phyloP scores from a whole-genome alignment of 2,113 vertebrate species.

The Caranx ignobilis region DNA sequence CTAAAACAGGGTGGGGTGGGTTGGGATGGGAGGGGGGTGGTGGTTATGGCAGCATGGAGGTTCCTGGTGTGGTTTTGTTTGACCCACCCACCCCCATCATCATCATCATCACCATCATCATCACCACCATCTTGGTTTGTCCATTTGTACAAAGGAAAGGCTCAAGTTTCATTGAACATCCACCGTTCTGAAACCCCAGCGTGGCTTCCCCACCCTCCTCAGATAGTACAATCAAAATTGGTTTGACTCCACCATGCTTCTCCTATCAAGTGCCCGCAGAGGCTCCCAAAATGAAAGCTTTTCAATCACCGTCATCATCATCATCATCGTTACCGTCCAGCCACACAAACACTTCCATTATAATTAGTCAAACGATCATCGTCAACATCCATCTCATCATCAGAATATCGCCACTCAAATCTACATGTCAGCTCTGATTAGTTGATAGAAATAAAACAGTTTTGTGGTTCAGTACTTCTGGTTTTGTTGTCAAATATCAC shows the following conservation, averaged over 20 bases:
- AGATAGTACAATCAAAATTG: slow-evolving; percentile 74
- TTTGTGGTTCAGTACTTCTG: slow-evolving; percentile 38
- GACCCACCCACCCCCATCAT: slow-evolving; percentile 7
- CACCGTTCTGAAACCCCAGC: slow-evolving; percentile 35
- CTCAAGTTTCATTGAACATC: slow-evolving; percentile 37
- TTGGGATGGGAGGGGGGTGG: neutral
- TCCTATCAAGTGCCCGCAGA: slow-evolving; percentile 62
- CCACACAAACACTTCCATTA: slow-evolving; percentile 31
- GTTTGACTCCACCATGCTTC: slow-evolving; percentile 67
- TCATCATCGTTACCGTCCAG: slow-evolving; percentile 34
- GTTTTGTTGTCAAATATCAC: slow-evolving; percentile 28
- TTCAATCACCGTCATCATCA: slow-evolving; percentile 52
- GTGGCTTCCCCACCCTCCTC: slow-evolving; percentile 50
- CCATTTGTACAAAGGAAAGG: slow-evolving; percentile 64
- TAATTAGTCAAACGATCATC: slow-evolving; percentile 19
- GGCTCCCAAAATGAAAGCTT: slow-evolving; percentile 59
- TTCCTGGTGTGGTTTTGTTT: slow-evolving; percentile 29
- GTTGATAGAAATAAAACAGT: slow-evolving; percentile 10
- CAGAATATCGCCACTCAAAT: slow-evolving; percentile 34
- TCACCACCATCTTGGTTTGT: slow-evolving; percentile 39
- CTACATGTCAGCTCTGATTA: slow-evolving; percentile 39
- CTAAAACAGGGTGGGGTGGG: neutral
- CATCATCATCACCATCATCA: slow-evolving; percentile 6
- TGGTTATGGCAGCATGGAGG: slow-evolving; percentile 18
- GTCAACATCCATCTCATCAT: neutral